A percentile compares a stretch with the other conserved stretches of the same genome.
phyloP scores from a whole-genome alignment of 1,140 invertebrate species.

The Tetragonula clypearis region DNA sequence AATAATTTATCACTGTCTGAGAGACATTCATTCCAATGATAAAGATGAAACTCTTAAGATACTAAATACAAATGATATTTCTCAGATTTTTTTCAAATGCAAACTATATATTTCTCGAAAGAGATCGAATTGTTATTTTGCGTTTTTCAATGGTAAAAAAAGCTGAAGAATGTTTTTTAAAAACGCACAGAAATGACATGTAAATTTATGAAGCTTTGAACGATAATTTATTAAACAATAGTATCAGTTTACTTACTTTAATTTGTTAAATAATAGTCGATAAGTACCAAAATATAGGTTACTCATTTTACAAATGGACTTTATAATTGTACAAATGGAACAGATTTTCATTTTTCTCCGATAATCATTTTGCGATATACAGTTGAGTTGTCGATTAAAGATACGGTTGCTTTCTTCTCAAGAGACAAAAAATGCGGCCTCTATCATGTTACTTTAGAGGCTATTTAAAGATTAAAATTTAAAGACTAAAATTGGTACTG shows the following conservation, averaged over 20 bases:
- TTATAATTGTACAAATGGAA: too few relatives aligned
- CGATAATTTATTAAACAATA: too few relatives aligned
- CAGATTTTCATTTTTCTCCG: not conserved
- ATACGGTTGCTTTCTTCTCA: conserved; percentile 59
- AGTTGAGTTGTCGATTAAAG: conserved; percentile 60
- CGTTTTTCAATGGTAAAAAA: not conserved
- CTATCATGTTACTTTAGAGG: conserved; percentile 62
- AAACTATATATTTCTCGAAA: not conserved
- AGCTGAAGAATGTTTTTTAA: too few relatives aligned
- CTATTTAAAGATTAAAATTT: conserved; percentile 50
- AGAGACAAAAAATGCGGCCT: conserved; percentile 55
- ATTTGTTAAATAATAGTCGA: too few relatives aligned
- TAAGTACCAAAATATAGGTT: too few relatives aligned
- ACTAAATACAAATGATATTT: not conserved
- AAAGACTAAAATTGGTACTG: conserved; percentile 44
- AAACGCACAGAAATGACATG: too few relatives aligned
- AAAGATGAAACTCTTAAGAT: not conserved
- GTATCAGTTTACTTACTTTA: too few relatives aligned
- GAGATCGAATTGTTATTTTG: not conserved
- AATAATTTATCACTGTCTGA: not conserved
- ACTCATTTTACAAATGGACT: too few relatives aligned
- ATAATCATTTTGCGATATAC: conserved; percentile 37
- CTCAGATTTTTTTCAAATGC: not conserved
- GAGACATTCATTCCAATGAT: not conserved
- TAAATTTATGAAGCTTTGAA: too few relatives aligned